Evolutionary conservation across 2,797 vertebrate species (phyloP).

Genomic region (Pseudochirops cupreus): DNA sequence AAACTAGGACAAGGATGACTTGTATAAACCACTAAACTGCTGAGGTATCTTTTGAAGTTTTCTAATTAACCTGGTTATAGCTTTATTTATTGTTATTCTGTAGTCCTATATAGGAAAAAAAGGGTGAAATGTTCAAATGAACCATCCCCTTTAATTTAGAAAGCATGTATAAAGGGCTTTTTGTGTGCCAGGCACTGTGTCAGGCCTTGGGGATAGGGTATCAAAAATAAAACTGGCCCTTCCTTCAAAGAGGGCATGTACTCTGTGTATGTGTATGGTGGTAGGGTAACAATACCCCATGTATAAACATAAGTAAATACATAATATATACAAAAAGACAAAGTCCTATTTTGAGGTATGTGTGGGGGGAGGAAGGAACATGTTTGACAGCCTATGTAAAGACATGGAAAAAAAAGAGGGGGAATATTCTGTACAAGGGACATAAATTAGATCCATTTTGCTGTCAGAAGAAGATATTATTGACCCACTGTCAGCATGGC

Average conservation of each 20-base stretch:
- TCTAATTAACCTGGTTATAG: slow-evolving; percentile 50
- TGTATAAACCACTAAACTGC: neutral
- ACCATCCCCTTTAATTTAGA: neutral
- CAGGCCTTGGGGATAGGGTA: neutral
- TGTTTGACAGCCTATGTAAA: neutral
- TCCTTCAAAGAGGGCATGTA: neutral
- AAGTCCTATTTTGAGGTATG: neutral
- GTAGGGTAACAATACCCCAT: neutral
- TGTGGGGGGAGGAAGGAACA: accelerated
- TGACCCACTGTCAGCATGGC: neutral
- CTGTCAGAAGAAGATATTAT: neutral
- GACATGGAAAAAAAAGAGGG: neutral
- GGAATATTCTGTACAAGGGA: neutral
- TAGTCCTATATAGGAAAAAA: neutral
- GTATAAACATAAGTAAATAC: neutral
- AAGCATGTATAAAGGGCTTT: neutral
- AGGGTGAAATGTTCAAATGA: neutral
- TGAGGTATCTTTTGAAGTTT: slow-evolving; percentile 20
- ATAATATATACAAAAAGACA: neutral
- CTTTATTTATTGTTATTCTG: slow-evolving; percentile 40
- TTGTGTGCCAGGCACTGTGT: neutral
- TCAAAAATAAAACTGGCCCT: neutral
- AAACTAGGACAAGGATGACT: slow-evolving; percentile 12
- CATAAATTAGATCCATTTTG: neutral
- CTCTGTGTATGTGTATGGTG: neutral